Evolutionary conservation across 2,797 vertebrate genomes (phyloP), one percentile per base, ranked within the genome.

Genomic region (Rhabdophis nuchalis): DNA sequence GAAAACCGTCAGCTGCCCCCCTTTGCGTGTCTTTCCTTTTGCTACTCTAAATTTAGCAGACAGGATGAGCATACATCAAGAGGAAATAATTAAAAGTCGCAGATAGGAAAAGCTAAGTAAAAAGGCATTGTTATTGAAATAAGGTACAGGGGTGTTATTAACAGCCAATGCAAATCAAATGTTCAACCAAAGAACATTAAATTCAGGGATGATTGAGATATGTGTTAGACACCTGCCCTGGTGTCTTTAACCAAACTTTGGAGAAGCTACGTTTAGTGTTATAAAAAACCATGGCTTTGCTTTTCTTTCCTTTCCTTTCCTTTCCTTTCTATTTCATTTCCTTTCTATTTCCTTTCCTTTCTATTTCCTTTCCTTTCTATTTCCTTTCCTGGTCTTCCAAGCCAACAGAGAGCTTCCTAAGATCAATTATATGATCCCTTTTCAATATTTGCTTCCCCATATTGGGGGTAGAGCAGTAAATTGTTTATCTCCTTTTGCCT

Each of bases 41-140:
- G 93, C 53, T 50, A 85, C 50, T 89, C 52, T 16, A 25, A 53
- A 61, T 11, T 41, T 72, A n/a, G 8, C 88, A 87, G 87, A 12
- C 88, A 86, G 85, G 18, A 87, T 82, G 61, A 77, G 88, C 50
- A 27, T 12, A 5, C 0, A 0, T 32, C 27, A 54, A 25, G 86
- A 82, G 41, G 91, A 89, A 77, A 72, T 92, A 58, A 92, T 41
- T 90, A 92, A 93, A 91, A 92, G 89, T 91, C 2, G n/a, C 0
- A 89, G 91, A 29, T 56, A 91, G 93, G 89, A 77, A 89, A 89
- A 41, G 87, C 1, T 64, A 89, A 29, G 0, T 90, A 4, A 72
- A 90, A 50, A 94, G 93, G 6, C 36, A 86, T 94, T 87, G 2
- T 68, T 13, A 88, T 25, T 90, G 91, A 92, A 94, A 95, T 89